Base-by-base conservation (phyloP, 2,113 vertebrate species). In the Corynorhinus townsendii region DNA sequence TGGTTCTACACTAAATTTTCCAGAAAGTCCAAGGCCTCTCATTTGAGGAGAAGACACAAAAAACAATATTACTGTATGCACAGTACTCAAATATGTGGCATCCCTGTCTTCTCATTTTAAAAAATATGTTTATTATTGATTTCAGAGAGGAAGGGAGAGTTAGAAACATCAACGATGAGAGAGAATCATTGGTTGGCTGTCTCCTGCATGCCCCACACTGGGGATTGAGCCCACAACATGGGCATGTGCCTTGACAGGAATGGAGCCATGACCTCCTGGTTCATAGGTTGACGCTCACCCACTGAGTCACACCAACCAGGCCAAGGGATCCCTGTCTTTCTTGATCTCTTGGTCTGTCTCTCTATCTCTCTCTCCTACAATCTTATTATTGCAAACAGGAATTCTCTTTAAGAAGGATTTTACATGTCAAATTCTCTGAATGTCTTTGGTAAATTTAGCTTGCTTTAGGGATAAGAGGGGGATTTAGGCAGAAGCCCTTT, bases 401-500 rank as follows among this genome's bases (percentile, higher is more conserved):
- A 89, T 92, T 84, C 94, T 40, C 56, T 96, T 97, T 93, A 92
- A 93, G 97, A 56, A 96, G 77, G 91, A 93, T 96, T 95, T 97
- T 96, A 82, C 85, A 10, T 89, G 95, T 94, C 68, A 81, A 89
- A 96, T 97, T 97, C 86, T 45, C 52, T 35, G 92, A 56, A 47
- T 35, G 96, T 97, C 93, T 90, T 73, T 43, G 75, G 92, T 93
- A 95, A 96, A 84, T 97, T 96, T 90, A 92, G 86, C 86, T 92
- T 94, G 89, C 96, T 97, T 96, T 90, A 89, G 47, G 69, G 93
- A 93, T 97, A 97, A 97, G 3, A 26, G 43, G 35, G 92, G 86
- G 96, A 95, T 96, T 97, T 97, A 72, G 84, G 62, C 9, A 47
- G 92, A 96, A 95, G 68, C 95, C 90, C 89, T 97, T 97, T 96